Evolutionary conservation across 1,140 invertebrate species (phyloP).

Genomic region (Cryptotermes secundus): DNA sequence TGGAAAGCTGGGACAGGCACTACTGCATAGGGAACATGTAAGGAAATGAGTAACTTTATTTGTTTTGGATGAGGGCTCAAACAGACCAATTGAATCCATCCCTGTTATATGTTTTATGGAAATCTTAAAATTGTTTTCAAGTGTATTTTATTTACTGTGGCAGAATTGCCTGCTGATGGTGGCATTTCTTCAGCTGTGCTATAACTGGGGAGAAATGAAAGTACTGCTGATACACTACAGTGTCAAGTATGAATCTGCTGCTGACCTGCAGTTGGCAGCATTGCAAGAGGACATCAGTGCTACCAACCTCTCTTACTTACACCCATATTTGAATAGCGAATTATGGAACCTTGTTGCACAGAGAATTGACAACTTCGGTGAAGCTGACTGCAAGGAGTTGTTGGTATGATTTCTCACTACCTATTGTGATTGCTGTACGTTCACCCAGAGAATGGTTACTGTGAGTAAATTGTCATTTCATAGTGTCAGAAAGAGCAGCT

Average conservation of each 20-base stretch:
- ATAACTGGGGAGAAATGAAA: neutral
- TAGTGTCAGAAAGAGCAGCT: too few relatives aligned
- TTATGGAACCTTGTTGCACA: neutral
- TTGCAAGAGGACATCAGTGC: neutral
- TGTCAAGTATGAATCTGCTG: neutral
- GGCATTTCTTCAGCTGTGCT: neutral
- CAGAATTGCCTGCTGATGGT: neutral
- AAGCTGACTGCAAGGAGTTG: conserved; percentile 5
- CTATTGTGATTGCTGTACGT: too few relatives aligned
- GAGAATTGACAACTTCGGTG: neutral
- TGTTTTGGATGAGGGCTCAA: neutral
- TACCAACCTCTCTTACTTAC: neutral
- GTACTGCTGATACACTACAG: neutral
- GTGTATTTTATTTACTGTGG: neutral
- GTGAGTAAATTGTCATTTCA: too few relatives aligned
- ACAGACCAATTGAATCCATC: neutral
- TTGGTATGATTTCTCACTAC: neutral
- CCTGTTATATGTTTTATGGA: neutral
- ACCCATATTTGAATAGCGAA: neutral
- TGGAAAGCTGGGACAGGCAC: neutral
- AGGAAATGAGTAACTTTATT: neutral
- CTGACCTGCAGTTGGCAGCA: neutral
- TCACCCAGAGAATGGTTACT: too few relatives aligned
- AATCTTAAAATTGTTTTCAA: neutral
- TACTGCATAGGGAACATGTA: conserved; percentile 6